A percentile compares a stretch with the other conserved stretches of the same genome.
phyloP scores from a whole-genome alignment of 2,888 invertebrate species.

The Scaptodrosophila latifasciaeformis region DNA sequence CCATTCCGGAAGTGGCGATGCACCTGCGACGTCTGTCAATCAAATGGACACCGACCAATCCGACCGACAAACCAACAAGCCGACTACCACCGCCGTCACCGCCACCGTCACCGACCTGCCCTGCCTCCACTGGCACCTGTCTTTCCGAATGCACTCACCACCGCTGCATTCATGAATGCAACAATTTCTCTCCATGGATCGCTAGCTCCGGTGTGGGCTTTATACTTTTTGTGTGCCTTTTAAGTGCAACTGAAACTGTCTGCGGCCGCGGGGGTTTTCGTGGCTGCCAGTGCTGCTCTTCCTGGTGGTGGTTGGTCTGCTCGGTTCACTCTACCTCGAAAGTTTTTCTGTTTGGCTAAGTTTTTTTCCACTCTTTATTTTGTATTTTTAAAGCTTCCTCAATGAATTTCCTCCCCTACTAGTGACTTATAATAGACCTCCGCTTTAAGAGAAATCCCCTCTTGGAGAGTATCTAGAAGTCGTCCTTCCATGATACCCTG shows the following conservation, averaged over 20 bases:
- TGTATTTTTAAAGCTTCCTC: too few species aligned
- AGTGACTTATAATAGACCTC: too few species aligned
- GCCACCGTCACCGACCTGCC: constrained; percentile 27
- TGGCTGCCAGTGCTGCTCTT: too few species aligned
- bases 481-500: too few species aligned
- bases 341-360: constrained; percentile 5
- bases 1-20: constrained; percentile 55
- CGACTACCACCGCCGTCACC: constrained; percentile 9
- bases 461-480: too few species aligned
- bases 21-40: constrained; percentile 19
- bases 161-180: constrained; percentile 41
- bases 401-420: background rate
- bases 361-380: background rate
- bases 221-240: background rate
- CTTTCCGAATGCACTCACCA: constrained; percentile 48
- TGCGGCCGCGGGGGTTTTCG: too few species aligned
- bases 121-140: constrained; percentile 24
- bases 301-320: constrained; percentile 8
- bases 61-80: too few species aligned
- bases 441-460: too few species aligned
- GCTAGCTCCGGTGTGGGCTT: too few species aligned
- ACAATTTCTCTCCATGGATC: constrained; percentile 37
- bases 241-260: constrained; percentile 32
- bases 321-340: constrained; percentile 8
- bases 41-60: background rate